A percentile compares a stretch with the other conserved stretches of the same genome.
phyloP scores from a whole-genome alignment of 2,888 invertebrate genomes.

The Lutraria lutraria region DNA sequence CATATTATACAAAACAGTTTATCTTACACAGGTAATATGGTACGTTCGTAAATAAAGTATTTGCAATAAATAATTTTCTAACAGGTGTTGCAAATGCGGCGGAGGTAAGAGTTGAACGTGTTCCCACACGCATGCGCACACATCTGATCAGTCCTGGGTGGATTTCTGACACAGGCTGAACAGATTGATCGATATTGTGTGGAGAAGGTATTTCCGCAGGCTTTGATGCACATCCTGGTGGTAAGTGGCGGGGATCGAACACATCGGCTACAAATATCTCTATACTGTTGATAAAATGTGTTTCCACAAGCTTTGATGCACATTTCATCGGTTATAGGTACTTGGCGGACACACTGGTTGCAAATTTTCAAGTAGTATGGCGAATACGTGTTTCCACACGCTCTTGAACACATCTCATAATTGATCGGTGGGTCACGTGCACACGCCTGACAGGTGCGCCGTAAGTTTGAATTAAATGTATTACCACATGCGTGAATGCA shows the following conservation, averaged over 20 bases:
- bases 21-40: too few species aligned
- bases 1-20: too few species aligned
- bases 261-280: slow-evolving; percentile 26
- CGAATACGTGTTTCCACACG: slow-evolving; percentile 40
- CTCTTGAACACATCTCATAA: slow-evolving; percentile 34
- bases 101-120: slow-evolving; percentile 19
- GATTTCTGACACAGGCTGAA: slow-evolving; percentile 8
- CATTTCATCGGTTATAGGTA: slow-evolving; percentile 27
- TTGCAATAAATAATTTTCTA: neutral
- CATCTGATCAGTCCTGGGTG: slow-evolving; percentile 35
- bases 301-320: slow-evolving; percentile 46
- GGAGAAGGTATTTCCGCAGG: slow-evolving; percentile 40
- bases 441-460: slow-evolving; percentile 20
- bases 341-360: slow-evolving; percentile 5
- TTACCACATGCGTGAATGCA: slow-evolving; percentile 39
- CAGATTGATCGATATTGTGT: slow-evolving; percentile 18
- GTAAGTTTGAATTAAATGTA: slow-evolving; percentile 14
- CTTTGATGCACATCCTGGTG: slow-evolving; percentile 33
- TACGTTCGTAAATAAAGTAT: too few species aligned
- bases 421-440: slow-evolving; percentile 32
- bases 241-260: slow-evolving; percentile 31
- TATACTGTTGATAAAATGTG: slow-evolving; percentile 21
- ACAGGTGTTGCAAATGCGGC: slow-evolving; percentile 16
- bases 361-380: slow-evolving; percentile 21
- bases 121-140: slow-evolving; percentile 44